A percentile compares a stretch with the other conserved stretches of the same genome.
phyloP scores from a whole-genome alignment of 2,888 invertebrate genomes.

The Pantelozetes paolii region DNA sequence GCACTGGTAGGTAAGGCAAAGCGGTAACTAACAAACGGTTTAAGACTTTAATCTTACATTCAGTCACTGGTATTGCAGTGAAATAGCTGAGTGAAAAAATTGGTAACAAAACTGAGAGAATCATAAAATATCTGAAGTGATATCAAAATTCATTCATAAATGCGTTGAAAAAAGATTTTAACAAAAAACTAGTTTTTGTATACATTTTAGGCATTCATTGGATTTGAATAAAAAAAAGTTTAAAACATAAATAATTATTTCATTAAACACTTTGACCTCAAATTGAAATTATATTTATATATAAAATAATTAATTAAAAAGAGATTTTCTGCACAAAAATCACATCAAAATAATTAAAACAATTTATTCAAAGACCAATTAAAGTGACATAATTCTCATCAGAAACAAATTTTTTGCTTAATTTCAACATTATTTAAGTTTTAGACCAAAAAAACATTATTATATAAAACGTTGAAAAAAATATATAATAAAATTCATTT shows the following conservation, averaged over 20 bases:
- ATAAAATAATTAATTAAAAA: too few species aligned
- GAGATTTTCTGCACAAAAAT: too few species aligned
- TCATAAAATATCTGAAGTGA: neutral
- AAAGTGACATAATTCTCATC: constrained; percentile 30
- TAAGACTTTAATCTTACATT: neutral
- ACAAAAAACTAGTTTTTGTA: too few species aligned
- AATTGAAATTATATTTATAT: too few species aligned
- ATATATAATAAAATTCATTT: constrained; percentile 16
- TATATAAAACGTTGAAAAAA: constrained; percentile 4
- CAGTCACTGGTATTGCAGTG: neutral
- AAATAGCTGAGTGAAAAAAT: constrained; percentile 6
- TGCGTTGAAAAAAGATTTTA: neutral
- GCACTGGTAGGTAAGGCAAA: neutral
- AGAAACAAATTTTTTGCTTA: neutral
- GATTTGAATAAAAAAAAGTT: too few species aligned
- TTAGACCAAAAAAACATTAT: neutral
- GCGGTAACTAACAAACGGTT: constrained; percentile 24
- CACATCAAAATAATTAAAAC: neutral
- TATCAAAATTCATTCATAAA: constrained; percentile 30
- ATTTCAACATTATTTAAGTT: neutral
- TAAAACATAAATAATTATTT: too few species aligned
- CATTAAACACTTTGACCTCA: too few species aligned
- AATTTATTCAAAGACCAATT: neutral
- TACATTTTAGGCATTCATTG: too few species aligned
- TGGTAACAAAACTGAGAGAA: constrained; percentile 23